Base-by-base conservation (phyloP, 2,113 vertebrate genomes). In the Steatornis caripensis region DNA sequence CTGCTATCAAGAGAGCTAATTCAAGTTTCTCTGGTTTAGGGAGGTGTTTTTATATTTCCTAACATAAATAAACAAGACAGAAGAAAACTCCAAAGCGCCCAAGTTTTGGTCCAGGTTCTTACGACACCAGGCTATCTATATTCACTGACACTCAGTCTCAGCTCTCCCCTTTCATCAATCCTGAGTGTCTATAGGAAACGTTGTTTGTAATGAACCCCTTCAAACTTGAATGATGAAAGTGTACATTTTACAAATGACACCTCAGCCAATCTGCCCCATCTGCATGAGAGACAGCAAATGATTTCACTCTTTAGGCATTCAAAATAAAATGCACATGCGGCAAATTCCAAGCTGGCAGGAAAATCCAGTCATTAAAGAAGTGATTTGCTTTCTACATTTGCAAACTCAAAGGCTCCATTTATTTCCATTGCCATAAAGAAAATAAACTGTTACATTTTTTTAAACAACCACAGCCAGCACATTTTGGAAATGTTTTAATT, bases 331-430 rank as follows among this genome's bases (percentile, higher is more conserved):
- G 87, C 92, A 91, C 85, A 95, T 89, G 83, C 57, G 22, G 91
- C 96, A 98, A 97, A 97, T 97, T 97, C 93, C 87, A 96, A 97
- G 86, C 93, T 94, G 94, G 93, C 93, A 97, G 87, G 80, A 95
- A 98, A 98, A 97, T 79, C 96, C 91, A 95, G 96, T 95, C 97
- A 97, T 97, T 96, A 97, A 97, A 96, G 97, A 97, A 97, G 87
- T 97, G 90, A 97, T 98, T 98, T 96, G 96, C 97, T 97, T 97
- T 97, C 88, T 92, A 88, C 41, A 78, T 95, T 91, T 97, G 90
- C 93, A 83, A 97, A 93, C 77, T 91, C 68, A 93, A 91, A 97
- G 45, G 60, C 92, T 96, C 77, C 74, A 92, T 95, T 98, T 97
- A 95, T 96, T 97, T 96, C 86, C 83, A 92, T 20, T 87, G 61